Percentiles rank a stretch among this genome's conserved stretches.
These are phyloP conservation scores for Phorcus lineatus DNA, from an alignment of 2,888 invertebrate genomes.

Conservation along the genomic window DNA sequence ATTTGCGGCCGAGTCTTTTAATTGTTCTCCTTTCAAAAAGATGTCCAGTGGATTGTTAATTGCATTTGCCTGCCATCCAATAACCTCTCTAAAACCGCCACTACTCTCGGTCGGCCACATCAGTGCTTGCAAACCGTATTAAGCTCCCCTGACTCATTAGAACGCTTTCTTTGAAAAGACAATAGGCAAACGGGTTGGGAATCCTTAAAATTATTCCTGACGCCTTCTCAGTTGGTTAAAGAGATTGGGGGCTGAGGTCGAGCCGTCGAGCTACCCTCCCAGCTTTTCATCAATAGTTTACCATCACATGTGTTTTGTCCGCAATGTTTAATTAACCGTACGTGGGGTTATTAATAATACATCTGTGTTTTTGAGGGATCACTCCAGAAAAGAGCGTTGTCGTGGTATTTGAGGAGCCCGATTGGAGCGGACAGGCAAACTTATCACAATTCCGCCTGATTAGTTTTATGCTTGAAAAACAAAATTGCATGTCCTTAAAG, in stretches of 20 bases:
- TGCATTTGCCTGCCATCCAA: constrained; percentile 16
- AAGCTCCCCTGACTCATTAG: constrained; percentile 4
- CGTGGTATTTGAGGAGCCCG: background rate
- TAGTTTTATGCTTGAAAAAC: constrained; percentile 15
- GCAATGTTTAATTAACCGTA: constrained; percentile 23
- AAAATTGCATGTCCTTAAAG: constrained; percentile 15
- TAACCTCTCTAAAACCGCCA: background rate
- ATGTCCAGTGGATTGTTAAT: constrained; percentile 25
- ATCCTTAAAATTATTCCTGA: background rate
- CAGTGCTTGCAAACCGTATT: background rate
- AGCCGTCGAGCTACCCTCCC: background rate
- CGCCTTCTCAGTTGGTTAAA: constrained; percentile 13
- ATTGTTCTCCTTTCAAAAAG: constrained; percentile 24
- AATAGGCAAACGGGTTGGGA: background rate
- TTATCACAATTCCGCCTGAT: constrained; percentile 28
- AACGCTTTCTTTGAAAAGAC: background rate
- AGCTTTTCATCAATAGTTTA: background rate
- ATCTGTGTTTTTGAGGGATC: constrained; percentile 27
- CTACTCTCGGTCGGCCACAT: constrained; percentile 4
- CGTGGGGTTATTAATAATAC: constrained; percentile 26
- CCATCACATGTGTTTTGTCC: constrained; percentile 26
- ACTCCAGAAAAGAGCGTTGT: background rate
- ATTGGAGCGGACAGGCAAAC: constrained; percentile 17
- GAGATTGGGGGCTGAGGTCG: constrained; percentile 20
- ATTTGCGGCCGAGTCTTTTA: constrained; percentile 3